Evolutionary conservation across 2,888 invertebrate genomes (phyloP), one percentile per base, ranked within the genome.

Genomic region (Amblyjoppa fuscipennis): DNA sequence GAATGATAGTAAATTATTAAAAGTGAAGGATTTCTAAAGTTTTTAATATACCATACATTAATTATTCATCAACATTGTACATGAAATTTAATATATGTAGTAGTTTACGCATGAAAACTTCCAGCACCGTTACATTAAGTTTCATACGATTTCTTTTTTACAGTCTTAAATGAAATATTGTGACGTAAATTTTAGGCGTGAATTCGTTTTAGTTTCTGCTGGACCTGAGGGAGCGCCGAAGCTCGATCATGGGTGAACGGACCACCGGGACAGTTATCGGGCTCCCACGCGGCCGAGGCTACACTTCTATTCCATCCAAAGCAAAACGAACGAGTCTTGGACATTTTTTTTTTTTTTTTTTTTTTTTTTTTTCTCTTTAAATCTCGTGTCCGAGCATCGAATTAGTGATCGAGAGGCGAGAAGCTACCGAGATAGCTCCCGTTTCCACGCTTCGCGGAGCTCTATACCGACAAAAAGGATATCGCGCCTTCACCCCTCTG

Each of bases 221-320:
- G 64, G 56, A 51, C 56, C 34, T 74, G 66, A 34, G 56, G 64
- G 28, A 75, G 70, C 31, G 38, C 31, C 75, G 61, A 68, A 66
- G 59, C 64, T 13, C 38, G 76, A 76, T 53, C 53, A 28, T 16
- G 28, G 61, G 56, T 45, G 73, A 59, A 56, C 71, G 81, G 88
- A 88, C 88, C 88, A 88, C 88, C 88, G 80, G 85, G 84, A 88
- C 68, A 77, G 83, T 81, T 45, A 74, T 83, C 41, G 78, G 61
- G 81, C 74, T 87, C 86, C 87, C 84, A 84, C 81, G 86, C 86
- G 78, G 73, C 70, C 83, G 53, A 56, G 45, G 38, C 75, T n/a
- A 53, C 51, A 45, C 64, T 73, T 75, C 56, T 78, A 80, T 73
- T 68, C 49, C 28, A 41, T 13, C 75, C 61, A 61, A 61, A 34